Percentiles rank a stretch among this genome's conserved stretches.
phyloP scores from a whole-genome alignment of 2,113 vertebrate genomes.

The Platanista minor region DNA sequence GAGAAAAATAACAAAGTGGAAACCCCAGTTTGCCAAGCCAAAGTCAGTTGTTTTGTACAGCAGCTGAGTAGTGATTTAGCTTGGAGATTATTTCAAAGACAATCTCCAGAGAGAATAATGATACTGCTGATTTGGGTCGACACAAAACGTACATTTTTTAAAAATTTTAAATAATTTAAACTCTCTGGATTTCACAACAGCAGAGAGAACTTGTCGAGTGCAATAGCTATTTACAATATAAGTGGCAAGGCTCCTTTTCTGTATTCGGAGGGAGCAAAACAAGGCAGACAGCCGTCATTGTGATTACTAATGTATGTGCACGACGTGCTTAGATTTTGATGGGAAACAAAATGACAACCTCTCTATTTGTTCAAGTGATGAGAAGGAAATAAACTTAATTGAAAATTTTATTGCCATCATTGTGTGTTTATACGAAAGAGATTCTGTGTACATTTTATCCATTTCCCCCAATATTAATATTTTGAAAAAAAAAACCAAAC shows the following conservation, averaged over 20 bases:
- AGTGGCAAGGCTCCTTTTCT: background rate
- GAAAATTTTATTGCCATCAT: background rate
- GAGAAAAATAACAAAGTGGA: background rate
- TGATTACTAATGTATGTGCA: accelerated
- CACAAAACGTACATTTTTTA: background rate
- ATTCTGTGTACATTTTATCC: background rate
- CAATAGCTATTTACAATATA: accelerated
- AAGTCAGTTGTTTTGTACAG: background rate
- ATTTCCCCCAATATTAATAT: background rate
- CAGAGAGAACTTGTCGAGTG: background rate
- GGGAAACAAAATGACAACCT: background rate
- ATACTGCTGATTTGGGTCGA: background rate
- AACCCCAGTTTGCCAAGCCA: background rate
- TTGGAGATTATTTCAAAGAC: background rate
- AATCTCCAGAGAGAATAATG: background rate
- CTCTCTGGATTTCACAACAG: background rate
- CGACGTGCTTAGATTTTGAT: accelerated
- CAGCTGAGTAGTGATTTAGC: background rate
- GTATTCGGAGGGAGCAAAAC: background rate
- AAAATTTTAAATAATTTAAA: background rate
- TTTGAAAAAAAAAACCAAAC: background rate
- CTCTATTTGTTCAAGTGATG: background rate
- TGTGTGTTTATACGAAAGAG: background rate
- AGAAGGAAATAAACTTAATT: background rate
- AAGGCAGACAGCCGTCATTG: accelerated